Conservation (phyloP, 2,888 invertebrate species). For the Pimpla rufipes region DNA sequence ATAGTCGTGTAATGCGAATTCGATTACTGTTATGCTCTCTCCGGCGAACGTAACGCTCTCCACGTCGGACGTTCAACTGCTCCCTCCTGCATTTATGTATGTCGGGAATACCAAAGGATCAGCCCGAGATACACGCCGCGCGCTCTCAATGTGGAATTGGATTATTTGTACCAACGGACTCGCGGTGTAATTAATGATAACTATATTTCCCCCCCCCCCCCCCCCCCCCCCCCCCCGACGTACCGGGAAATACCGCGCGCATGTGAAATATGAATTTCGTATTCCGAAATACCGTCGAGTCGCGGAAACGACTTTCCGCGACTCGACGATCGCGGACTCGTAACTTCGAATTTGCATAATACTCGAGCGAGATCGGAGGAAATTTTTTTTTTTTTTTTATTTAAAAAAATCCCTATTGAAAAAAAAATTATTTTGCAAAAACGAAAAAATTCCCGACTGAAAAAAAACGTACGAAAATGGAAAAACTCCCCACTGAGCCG, state of each 20-base stretch:
- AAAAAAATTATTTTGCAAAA: too few species aligned
- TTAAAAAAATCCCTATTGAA: too few species aligned
- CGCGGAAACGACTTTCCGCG: background rate
- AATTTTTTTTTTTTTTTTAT: too few species aligned
- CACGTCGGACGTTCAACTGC: slow-evolving; percentile 38
- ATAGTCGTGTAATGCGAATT: slow-evolving; percentile 65
- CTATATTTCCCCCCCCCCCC: slow-evolving; percentile 54
- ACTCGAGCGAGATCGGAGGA: background rate
- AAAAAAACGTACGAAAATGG: too few species aligned
- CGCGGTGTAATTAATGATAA: slow-evolving; percentile 64
- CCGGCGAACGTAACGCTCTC: slow-evolving; percentile 48
- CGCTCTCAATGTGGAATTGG: slow-evolving; percentile 64
- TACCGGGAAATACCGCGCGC: background rate
- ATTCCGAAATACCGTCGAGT: slow-evolving; percentile 29
- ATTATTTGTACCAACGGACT: slow-evolving; percentile 65
- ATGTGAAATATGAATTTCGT: slow-evolving; percentile 34
- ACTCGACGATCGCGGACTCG: slow-evolving; percentile 3
- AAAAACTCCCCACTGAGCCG: too few species aligned
- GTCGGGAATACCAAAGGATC: slow-evolving; percentile 59
- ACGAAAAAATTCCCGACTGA: too few species aligned
- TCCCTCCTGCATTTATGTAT: slow-evolving; percentile 66
- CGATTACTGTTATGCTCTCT: slow-evolving; percentile 67
- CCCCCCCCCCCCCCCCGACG: too few species aligned
- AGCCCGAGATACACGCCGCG: slow-evolving; percentile 29
- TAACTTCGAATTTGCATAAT: background rate